A percentile compares a stretch with the other conserved stretches of the same genome.
Evolutionary conservation across 2,113 vertebrate genomes (phyloP).

Genomic region (Corapipo altera): DNA sequence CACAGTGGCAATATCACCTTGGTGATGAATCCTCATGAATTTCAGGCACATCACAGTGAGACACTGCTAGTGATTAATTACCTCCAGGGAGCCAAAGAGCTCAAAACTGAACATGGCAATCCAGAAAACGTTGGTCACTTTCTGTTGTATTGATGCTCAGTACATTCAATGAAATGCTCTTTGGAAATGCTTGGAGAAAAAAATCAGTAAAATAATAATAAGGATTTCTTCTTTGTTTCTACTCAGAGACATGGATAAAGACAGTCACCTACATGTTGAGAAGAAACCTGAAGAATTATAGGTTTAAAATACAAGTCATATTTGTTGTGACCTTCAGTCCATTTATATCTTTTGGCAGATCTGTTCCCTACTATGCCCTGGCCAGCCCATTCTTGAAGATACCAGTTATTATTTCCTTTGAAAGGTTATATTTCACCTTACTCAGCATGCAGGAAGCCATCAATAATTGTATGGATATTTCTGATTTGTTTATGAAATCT

Average conservation of each 20-base stretch:
- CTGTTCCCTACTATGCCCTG: neutral
- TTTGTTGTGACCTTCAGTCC: neutral
- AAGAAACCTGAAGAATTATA: neutral
- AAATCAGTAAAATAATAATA: neutral
- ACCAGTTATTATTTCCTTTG: neutral
- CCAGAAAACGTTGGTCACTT: neutral
- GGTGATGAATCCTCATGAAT: neutral
- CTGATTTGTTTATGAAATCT: neutral
- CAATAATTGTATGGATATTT: neutral
- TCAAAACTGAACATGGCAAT: neutral
- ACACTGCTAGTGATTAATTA: neutral
- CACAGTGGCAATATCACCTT: neutral
- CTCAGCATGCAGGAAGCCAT: neutral
- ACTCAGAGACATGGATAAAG: neutral
- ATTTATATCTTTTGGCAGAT: neutral
- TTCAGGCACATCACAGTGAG: neutral
- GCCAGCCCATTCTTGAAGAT: neutral
- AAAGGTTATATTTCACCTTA: neutral
- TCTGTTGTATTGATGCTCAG: neutral
- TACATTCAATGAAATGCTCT: neutral
- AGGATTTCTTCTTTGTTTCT: neutral
- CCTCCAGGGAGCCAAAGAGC: neutral
- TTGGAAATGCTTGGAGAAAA: neutral
- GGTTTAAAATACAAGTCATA: neutral
- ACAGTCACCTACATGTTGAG: neutral